Evolutionary conservation across 64 coral and sea anemone genomes (phyloP).

Genomic region (Platygyra sinensis): DNA sequence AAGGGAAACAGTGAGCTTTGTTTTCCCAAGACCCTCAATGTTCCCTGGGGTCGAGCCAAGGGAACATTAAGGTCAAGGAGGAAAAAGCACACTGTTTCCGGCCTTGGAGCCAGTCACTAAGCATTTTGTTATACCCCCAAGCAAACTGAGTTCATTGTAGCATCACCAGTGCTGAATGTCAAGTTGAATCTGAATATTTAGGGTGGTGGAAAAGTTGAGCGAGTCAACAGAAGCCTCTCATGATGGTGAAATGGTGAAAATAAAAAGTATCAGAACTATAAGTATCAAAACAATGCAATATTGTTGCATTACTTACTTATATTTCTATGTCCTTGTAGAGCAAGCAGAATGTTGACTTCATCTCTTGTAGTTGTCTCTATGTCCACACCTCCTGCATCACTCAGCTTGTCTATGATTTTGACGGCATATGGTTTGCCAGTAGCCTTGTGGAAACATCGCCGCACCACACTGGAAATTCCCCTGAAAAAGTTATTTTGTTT

Average conservation of each 20-base stretch:
- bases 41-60: too few relatives aligned
- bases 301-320: slow-evolving; percentile 74
- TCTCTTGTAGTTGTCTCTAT: slow-evolving; percentile 81
- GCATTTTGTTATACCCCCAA: too few relatives aligned
- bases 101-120: too few relatives aligned
- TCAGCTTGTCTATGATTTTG: slow-evolving; percentile 97
- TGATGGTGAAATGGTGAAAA: background rate
- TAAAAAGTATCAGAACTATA: background rate
- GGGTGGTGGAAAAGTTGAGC: too few relatives aligned
- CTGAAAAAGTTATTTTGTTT: slow-evolving; percentile 40
- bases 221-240: background rate
- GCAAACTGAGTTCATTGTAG: too few relatives aligned
- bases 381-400: slow-evolving; percentile 86
- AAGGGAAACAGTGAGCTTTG: too few relatives aligned
- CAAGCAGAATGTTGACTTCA: slow-evolving; percentile 74
- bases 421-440: slow-evolving; percentile 90
- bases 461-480: slow-evolving; percentile 94
- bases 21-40: too few relatives aligned
- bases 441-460: slow-evolving; percentile 76
- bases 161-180: too few relatives aligned
- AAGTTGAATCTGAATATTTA: too few relatives aligned
- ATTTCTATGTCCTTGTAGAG: slow-evolving; percentile 82
- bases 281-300: background rate
- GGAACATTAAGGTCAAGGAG: too few relatives aligned
- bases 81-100: too few relatives aligned